Base-by-base conservation (phyloP, 2,113 vertebrate genomes). In the Poeciliopsis prolifica region DNA sequence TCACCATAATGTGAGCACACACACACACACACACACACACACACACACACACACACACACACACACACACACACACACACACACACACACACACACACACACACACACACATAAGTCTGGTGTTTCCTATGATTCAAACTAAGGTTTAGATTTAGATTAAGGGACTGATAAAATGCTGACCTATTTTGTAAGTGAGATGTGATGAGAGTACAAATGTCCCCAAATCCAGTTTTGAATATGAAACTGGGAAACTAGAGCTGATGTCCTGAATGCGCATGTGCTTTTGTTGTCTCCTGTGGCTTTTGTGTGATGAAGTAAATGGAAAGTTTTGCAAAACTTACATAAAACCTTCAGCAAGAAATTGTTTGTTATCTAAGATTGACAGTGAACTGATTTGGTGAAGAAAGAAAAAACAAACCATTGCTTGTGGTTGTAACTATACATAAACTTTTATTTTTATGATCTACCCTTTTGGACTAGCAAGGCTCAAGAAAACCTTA, bases 281-380 rank as follows among this genome's bases (percentile, higher is more conserved):
- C 28, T 77, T 33, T 19, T 48, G 44, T 78, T 61, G 44, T 77
- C 58, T 74, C 17, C 4, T 85, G 74, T 48, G 44, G 67, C 42
- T 65, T 78, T 70, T 60, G 8, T 67, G 60, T 61, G 44, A 71
- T 69, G 69, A 72, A 63, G 66, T 54, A 75, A 28, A 65, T 73
- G 75, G 78, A 84, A 86, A 64, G 29, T 79, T 26, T 83, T 73
- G 44, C 35, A 40, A 66, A 77, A 69, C n/a, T 68, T 10, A 60
- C 22, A 62, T 3, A 31, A 26, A 74, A 6, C 22, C 75, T 63
- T 72, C 28, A 44, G 64, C 51, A 60, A 79, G 58, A 48, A 70
- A 24, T 29, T 44, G 62, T 54, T 61, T 73, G 65, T 37, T 73
- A 73, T 26, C 69, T 33, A 26, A 5, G 37, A 9, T 58, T 54